Evolutionary conservation across 2,888 invertebrate species (phyloP).

Genomic region (Azorinus chamasolen): DNA sequence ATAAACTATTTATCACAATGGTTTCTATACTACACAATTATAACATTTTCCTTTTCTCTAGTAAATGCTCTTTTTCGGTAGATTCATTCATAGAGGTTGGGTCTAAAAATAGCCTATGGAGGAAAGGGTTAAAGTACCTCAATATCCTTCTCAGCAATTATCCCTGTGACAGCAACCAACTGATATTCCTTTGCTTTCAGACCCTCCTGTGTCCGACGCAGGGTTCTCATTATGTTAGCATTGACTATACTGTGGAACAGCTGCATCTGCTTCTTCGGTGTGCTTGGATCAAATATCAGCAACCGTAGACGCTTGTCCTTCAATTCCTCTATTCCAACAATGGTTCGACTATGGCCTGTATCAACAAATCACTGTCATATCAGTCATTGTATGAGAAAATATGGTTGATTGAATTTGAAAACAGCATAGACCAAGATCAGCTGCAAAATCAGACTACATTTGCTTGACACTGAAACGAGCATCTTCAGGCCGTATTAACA

Average conservation of each 20-base stretch:
- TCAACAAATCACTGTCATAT: not conserved
- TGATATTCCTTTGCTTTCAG: constrained; percentile 95
- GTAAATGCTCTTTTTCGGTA: too few species aligned
- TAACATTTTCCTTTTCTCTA: too few species aligned
- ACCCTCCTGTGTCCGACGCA: constrained; percentile 92
- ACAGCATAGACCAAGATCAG: too few species aligned
- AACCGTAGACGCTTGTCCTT: constrained; percentile 90
- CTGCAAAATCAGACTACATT: too few species aligned
- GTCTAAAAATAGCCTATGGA: too few species aligned
- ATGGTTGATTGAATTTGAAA: too few species aligned
- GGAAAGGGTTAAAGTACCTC: constrained; percentile 60
- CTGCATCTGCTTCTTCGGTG: constrained; percentile 91
- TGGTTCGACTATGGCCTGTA: constrained; percentile 92
- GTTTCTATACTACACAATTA: too few species aligned
- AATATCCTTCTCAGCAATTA: constrained; percentile 90
- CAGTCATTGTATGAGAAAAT: not conserved
- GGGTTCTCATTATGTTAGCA: constrained; percentile 89
- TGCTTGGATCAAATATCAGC: constrained; percentile 94
- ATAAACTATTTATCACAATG: too few species aligned
- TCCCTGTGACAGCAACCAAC: constrained; percentile 92
- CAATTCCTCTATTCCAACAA: constrained; percentile 94
- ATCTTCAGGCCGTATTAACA: too few species aligned
- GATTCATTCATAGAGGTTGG: too few species aligned
- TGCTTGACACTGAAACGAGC: too few species aligned
- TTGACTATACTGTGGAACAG: constrained; percentile 89